Base-by-base conservation (phyloP, 1,140 invertebrate genomes). In the Nylanderia fulva region DNA sequence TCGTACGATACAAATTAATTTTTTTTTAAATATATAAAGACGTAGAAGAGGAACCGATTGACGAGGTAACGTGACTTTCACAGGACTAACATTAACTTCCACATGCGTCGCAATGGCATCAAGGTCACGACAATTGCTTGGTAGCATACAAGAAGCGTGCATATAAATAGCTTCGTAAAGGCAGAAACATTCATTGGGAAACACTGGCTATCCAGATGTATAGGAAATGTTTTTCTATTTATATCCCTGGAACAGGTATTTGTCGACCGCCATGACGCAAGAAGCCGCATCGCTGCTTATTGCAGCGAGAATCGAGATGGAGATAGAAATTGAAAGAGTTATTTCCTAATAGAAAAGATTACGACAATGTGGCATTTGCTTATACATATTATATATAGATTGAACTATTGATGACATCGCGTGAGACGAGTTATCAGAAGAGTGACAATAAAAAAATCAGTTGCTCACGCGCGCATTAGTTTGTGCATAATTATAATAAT, bases 141-240 rank as follows among this genome's bases (percentile, higher is more conserved):
- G 27, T 48, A 29, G 4, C 15, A 5, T 79, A 27, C 64, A 33
- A 48, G 15, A 18, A 27, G 11, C n/a, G 9, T 68, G 24, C 24
- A 58, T 45, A 82, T 82, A 82, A 82, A 72, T 82, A 82, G n/a
- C 52, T n/a, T 45, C 8, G 52, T 8, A 18, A 42, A 71, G 21
- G 39, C 5, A 71, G 72, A 58, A 82, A 45, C 36, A 58, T 8
- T 5, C 13, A 58, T 82, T 8, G 11, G 2, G 2, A 18, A 24
- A 71, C 36, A 80, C 36, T 36, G 15, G n/a, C 18, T 1, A 52
- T 27, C 29, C 24, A 56, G 15, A 36, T 79, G 33, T 80, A 39
- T 80, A 24, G 66, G 52, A 71, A 72, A 58, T 3, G 8, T 45
- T 71, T 71, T 39, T 24, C 66, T 82, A 82, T 82, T 82, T 82